Base-by-base conservation (phyloP, 2,797 vertebrate species). In the Tinamus major region DNA sequence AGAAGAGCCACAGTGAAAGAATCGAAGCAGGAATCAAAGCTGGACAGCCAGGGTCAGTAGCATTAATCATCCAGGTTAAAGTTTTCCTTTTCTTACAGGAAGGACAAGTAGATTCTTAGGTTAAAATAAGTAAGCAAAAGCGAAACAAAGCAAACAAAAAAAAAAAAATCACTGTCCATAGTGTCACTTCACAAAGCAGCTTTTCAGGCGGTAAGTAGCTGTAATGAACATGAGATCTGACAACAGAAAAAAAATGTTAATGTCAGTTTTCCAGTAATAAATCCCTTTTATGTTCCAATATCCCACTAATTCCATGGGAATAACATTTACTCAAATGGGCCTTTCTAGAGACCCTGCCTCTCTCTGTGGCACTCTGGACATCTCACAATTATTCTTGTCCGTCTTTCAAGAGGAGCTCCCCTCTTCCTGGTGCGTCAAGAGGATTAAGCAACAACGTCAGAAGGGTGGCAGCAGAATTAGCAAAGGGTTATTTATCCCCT, bases 371-470 rank as follows among this genome's bases (percentile, higher is more conserved):
- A 35, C 42, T 8, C 19, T 37, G 46, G 68, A 33, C 33, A 53
- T 69, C 61, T 69, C 58, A 42, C 39, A 74, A 85, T 78, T 88
- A 87, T 68, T 72, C 84, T 72, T 56, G 0, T 44, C 78, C 81
- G 63, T 58, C 64, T 46, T 68, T 31, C 42, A 68, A 24, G 16
- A 51, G 27, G 26, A 53, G 49, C 37, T 90, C 33, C 62, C 51
- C 70, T 86, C 62, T 93, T 85, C 90, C 90, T 83, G 80, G 75
- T 96, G 93, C 91, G 87, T 94, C 94, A 95, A 85, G 91, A 85
- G 85, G 90, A 95, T 96, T 96, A 96, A 93, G 49, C 42, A 94
- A 93, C 71, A 70, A 92, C 89, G 84, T 96, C 94, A 95, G 78
- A 90, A 82, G 78, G 78, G 85, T 64, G 75, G 87, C 92, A 90